A percentile compares a stretch with the other conserved stretches of the same genome.
Evolutionary conservation across 1,140 invertebrate genomes (phyloP).

Genomic region (Drosophila rhopaloa): DNA sequence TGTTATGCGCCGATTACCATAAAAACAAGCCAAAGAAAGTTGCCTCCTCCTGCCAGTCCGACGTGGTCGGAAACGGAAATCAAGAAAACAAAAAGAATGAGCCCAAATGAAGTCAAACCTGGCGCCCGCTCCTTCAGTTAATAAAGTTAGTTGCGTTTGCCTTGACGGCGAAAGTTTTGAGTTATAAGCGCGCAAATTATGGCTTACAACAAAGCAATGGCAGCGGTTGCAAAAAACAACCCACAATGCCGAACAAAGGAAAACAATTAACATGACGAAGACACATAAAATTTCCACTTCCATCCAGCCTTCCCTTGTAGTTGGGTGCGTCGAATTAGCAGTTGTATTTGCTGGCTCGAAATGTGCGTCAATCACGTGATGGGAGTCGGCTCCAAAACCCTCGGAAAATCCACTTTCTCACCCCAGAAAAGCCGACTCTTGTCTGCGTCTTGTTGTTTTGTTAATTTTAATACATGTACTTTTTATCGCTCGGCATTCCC

Average conservation of each 20-base stretch:
- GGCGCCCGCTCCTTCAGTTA: conserved; percentile 56
- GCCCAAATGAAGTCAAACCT: conserved; percentile 72
- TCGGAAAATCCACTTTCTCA: conserved; percentile 16
- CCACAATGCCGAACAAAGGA: conserved; percentile 55
- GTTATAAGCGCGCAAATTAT: conserved; percentile 79
- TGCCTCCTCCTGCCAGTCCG: conserved; percentile 32
- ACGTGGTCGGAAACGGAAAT: conserved; percentile 70
- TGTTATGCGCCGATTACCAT: conserved; percentile 71
- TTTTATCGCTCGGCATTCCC: conserved; percentile 66
- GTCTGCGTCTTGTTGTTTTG: conserved; percentile 71
- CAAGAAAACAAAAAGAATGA: conserved; percentile 81
- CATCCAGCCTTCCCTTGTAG: conserved; percentile 15
- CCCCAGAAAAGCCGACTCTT: conserved; percentile 5
- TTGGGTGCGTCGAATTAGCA: conserved; percentile 59
- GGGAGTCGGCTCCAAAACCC: conserved; percentile 10
- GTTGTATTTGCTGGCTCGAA: conserved; percentile 43
- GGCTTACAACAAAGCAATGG: conserved; percentile 62
- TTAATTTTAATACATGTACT: conserved; percentile 75
- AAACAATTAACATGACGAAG: conserved; percentile 82
- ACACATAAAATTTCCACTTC: conserved; percentile 74
- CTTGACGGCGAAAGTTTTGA: conserved; percentile 64
- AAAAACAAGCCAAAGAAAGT: conserved; percentile 69
- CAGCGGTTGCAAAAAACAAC: conserved; percentile 21
- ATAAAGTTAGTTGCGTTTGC: conserved; percentile 79
- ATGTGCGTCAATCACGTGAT: conserved; percentile 76